Evolutionary conservation across 2,888 invertebrate genomes (phyloP).

Genomic region (Nomada hirtipes): DNA sequence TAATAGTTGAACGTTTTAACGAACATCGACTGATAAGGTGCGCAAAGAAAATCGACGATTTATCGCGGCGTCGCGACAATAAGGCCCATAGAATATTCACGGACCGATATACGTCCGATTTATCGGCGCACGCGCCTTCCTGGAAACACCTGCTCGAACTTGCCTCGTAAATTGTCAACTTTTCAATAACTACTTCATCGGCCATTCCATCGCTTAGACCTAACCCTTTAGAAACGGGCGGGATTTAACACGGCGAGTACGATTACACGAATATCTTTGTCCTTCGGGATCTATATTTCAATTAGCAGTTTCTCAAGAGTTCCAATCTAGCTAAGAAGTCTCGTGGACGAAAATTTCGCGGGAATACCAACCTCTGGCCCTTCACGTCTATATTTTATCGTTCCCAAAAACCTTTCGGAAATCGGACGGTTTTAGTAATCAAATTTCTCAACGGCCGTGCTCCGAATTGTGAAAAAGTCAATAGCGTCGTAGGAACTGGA

Average conservation of each 20-base stretch:
- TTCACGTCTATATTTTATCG: background rate
- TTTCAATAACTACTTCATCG: constrained; percentile 71
- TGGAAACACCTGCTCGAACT: constrained; percentile 61
- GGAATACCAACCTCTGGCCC: background rate
- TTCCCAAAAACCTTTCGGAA: background rate
- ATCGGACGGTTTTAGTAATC: background rate
- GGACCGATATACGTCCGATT: constrained; percentile 58
- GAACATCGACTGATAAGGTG: background rate
- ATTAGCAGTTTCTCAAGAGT: constrained; percentile 48
- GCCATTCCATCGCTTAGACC: constrained; percentile 9
- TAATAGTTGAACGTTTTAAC: constrained; percentile 3
- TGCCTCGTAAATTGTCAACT: constrained; percentile 72
- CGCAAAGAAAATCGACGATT: constrained; percentile 28
- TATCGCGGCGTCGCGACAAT: constrained; percentile 25
- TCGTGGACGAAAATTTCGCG: background rate
- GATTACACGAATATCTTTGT: constrained; percentile 66
- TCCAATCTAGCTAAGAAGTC: background rate
- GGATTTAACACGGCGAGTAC: constrained; percentile 46
- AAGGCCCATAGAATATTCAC: constrained; percentile 47
- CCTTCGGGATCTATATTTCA: constrained; percentile 40
- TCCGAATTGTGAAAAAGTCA: background rate
- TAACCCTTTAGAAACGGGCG: constrained; percentile 7
- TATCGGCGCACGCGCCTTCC: constrained; percentile 61
- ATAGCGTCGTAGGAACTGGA: background rate
- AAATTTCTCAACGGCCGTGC: background rate